These are phyloP conservation scores for Alosa alosa DNA, from an alignment of 2,113 vertebrate genomes.

Conservation along the genomic window DNA sequence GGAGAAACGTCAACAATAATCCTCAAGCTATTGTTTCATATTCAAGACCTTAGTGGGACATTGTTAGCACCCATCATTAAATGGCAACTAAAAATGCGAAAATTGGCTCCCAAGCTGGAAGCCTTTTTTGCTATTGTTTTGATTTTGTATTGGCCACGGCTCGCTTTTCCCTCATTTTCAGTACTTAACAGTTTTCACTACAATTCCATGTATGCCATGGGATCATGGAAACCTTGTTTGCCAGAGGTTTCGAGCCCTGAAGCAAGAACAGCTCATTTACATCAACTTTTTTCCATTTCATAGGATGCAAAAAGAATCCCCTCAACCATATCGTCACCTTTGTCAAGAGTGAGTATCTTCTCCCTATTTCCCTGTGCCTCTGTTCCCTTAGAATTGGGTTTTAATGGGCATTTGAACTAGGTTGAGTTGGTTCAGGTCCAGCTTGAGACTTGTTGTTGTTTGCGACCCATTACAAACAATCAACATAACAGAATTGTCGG, in stretches of 20 bases:
- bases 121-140: too few relatives aligned
- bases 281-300: constrained; percentile 41
- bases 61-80: not conserved
- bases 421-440: not conserved
- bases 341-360: constrained; percentile 79
- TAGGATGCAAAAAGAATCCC: constrained; percentile 97
- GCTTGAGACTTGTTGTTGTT: not conserved
- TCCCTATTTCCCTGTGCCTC: not conserved
- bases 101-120: not conserved
- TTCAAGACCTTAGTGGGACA: not conserved
- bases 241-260: not conserved
- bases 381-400: not conserved
- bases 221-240: not conserved
- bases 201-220: too few relatives aligned
- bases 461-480: not conserved
- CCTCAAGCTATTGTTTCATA: not conserved
- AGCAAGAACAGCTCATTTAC: not conserved
- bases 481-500: not conserved
- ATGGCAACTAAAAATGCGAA: not conserved
- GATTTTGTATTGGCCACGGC: too few relatives aligned
- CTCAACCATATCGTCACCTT: constrained; percentile 72
- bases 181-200: too few relatives aligned
- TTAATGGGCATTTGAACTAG: not conserved
- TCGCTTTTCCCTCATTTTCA: too few relatives aligned
- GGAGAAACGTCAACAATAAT: not conserved